Base-by-base conservation (phyloP, 1,140 invertebrate species). In the Drosophila nigrodunni region DNA sequence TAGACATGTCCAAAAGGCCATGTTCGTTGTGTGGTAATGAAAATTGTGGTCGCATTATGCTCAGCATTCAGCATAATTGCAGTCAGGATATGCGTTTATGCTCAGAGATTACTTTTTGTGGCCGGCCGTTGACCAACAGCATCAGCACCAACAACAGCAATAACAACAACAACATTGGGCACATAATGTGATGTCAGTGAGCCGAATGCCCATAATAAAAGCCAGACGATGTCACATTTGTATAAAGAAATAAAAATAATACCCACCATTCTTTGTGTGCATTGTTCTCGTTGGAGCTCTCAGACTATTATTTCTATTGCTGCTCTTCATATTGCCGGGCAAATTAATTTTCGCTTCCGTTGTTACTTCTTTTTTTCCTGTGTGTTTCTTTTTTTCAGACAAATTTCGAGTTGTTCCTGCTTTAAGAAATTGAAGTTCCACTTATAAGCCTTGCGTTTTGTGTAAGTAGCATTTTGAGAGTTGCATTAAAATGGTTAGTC, bases 61-160 rank as follows among this genome's bases (percentile, higher is more conserved):
- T 88, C 77, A 88, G 78, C 83, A 87, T 87, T 87, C 70, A 80
- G 80, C 77, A 87, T 87, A 87, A 87, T 87, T 87, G 83, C 83
- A 87, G 83, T 74, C 83, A 65, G 83, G 83, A 88, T 87, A 87
- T 88, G 83, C 83, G 83, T 88, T 87, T 88, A 87, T 87, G 77
- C 83, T 88, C 83, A 88, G 83, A 87, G 83, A 87, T 87, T 87
- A 87, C 85, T 87, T 87, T 87, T 87, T 87, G 83, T 87, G 83
- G 85, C 73, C 78, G 67, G 52, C 82, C 78, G 85, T 82, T 79
- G 78, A 77, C 82, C 82, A 83, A 62, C 35, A 57, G 52, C 50
- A 41, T 41, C 58, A 68, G 47, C 74, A 68, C 61, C 35, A 43
- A 46, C 52, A 78, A 44, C 34, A 59, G 13, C 57, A 46, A 41